These are phyloP conservation scores for Pteromalus puparum DNA, from an alignment of 1,140 invertebrate species.

Conservation along the genomic window DNA sequence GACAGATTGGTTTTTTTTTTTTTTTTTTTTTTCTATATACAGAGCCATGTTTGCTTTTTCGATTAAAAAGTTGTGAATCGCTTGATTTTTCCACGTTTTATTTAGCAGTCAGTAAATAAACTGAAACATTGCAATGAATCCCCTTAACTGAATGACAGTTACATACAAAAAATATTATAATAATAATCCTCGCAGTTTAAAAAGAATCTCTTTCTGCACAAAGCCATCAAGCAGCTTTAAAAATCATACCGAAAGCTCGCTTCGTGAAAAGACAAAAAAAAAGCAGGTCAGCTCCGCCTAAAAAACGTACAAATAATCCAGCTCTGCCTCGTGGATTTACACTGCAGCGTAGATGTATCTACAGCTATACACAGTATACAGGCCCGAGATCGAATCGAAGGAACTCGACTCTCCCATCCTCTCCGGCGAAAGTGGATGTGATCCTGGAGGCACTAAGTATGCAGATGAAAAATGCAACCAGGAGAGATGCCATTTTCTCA, in stretches of 20 bases:
- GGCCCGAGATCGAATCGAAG: background rate
- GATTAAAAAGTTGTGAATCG: too few species aligned
- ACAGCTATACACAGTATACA: background rate
- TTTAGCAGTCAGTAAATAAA: too few species aligned
- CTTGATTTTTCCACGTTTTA: too few species aligned
- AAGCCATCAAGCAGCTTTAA: background rate
- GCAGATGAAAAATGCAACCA: constrained; percentile 63
- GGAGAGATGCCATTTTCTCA: constrained; percentile 58
- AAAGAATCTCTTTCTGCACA: too few species aligned
- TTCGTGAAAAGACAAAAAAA: background rate
- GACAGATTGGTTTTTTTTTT: too few species aligned
- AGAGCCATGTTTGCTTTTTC: too few species aligned
- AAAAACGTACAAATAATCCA: background rate
- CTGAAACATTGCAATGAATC: too few species aligned
- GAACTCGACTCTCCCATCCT: background rate
- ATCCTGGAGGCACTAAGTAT: constrained; percentile 54
- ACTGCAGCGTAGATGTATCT: background rate
- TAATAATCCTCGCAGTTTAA: too few species aligned
- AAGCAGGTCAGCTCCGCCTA: background rate
- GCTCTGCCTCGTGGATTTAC: background rate
- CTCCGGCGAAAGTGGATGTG: background rate
- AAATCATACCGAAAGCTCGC: background rate
- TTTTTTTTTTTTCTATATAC: too few species aligned
- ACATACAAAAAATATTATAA: too few species aligned
- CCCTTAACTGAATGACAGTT: too few species aligned